Evolutionary conservation across 2,797 vertebrate genomes (phyloP), one percentile per base, ranked within the genome.

Genomic region (Falco peregrinus): DNA sequence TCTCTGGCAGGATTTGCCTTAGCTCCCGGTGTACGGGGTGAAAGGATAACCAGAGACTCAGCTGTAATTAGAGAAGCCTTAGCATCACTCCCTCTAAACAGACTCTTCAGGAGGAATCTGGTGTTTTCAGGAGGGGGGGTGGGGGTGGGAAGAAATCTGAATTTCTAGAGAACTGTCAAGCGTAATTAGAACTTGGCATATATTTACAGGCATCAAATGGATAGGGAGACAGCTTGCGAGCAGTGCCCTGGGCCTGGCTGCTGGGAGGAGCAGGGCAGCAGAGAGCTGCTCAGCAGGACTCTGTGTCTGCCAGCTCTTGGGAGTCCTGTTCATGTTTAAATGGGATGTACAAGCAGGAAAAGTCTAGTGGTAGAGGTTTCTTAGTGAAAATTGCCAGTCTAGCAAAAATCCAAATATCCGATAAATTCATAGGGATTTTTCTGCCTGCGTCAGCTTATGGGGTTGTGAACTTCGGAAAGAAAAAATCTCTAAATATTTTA

Each of bases 101-200:
- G 47, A 47, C 75, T 94, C 75, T 94, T 94, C 64, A 41, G 71
- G 79, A 84, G 51, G 76, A 93, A 90, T 76, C 51, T 67, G 75
- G 73, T 28, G 14, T 86, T 75, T 88, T 89, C 5, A 21, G 67
- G 25, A 7, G 45, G 25, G 12, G 10, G 12, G 11, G 12, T 13
- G 39, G 39, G 11, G 39, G 39, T 41, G 13, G 33, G 20, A 25
- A 64, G 33, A 70, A 68, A 65, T 53, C 28, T 69, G 70, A 70
- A 47, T 87, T 94, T 93, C 71, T 37, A 70, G 73, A 67, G 67
- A 43, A 37, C 33, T 89, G 65, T 88, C 51, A 75, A 81, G 61
- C 50, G 37, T 90, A 88, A 75, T 84, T 90, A 88, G 73, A 81
- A 45, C 21, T 81, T 89, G 67, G 54, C 54, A n/a, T 84, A 16